Evolutionary conservation across 2,888 invertebrate species (phyloP), one percentile per base, ranked within the genome.

Genomic region (Orthonychiurus folsomi): DNA sequence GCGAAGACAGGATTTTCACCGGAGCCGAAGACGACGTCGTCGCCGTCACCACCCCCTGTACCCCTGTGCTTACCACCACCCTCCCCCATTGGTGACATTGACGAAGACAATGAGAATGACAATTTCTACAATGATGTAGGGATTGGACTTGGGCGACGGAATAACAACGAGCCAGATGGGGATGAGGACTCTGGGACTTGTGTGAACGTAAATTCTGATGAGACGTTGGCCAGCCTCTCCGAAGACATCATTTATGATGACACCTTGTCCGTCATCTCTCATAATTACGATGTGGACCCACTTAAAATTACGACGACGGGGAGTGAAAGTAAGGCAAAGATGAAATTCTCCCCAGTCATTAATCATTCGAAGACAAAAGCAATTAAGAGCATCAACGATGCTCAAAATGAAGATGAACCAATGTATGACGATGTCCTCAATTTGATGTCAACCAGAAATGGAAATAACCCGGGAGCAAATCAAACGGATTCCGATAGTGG

Each of bases 351-450:
- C 21, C 59, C 24, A 54, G 21, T 26, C 24, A 3, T 37, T 15
- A 37, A 37, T 37, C 37, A 37, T 15, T 37, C 37, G 15, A 37
- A 64, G 37, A 27, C n/a, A n/a, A n/a, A n/a, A n/a, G n/a, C 54
- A 52, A 26, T 27, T 27, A 50, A 56, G 21, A 9, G 9, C 5
- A 9, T 15, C 5, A 37, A 9, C 9, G 59, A 59, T 23, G 66
- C 64, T 12, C 24, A 9, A 24, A 37, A 48, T 20, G 62, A 37
- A 50, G 65, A 62, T 21, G 72, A 72, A 47, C 73, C 73, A 3
- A 59, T 73, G 26, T 73, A 73, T 50, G 73, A 73, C 53, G 73
- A 73, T 58, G 70, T 73, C 9, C 64, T 71, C 28, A 70, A 68
- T 60, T 37, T 71, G 1, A 28, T 56, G 2, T 18, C n/a, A 1